A percentile compares a stretch with the other conserved stretches of the same genome.
These are phyloP conservation scores for Malurus splendens DNA, from an alignment of 2,797 vertebrate species.

Conservation along the genomic window DNA sequence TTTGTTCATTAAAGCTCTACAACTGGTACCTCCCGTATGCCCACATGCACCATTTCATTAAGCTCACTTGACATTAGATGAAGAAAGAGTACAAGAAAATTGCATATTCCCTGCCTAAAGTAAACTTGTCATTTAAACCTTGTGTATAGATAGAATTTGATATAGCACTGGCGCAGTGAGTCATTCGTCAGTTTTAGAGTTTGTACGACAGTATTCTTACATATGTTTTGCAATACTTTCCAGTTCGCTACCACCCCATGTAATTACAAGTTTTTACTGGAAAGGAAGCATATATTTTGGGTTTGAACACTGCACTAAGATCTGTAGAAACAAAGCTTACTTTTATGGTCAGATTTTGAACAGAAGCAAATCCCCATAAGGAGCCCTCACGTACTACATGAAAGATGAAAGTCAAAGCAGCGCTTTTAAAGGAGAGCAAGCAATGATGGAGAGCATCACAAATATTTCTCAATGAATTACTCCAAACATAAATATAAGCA, in stretches of 20 bases:
- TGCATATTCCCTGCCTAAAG: conserved; percentile 53
- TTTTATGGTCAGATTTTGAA: not conserved
- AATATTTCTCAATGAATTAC: not conserved
- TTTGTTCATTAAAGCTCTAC: conserved; percentile 38
- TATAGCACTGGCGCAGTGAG: conserved; percentile 29
- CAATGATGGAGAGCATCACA: not conserved
- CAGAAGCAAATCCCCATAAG: not conserved
- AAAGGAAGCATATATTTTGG: conserved; percentile 26
- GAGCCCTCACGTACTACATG: not conserved
- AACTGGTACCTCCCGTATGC: conserved; percentile 48
- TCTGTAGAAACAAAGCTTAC: not conserved
- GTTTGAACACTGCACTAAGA: not conserved
- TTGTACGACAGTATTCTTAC: conserved; percentile 55
- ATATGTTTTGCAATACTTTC: conserved; percentile 62
- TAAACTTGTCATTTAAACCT: conserved; percentile 57
- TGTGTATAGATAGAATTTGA: conserved; percentile 55
- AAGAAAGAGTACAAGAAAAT: conserved; percentile 59
- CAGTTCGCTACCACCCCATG: conserved; percentile 34
- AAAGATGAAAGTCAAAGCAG: not conserved
- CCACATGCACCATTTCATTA: conserved; percentile 49
- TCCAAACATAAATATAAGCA: conserved; percentile 7
- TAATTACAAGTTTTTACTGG: conserved; percentile 48
- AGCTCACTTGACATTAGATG: conserved; percentile 46
- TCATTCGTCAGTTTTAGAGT: conserved; percentile 56
- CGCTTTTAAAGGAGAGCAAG: not conserved